Evolutionary conservation across 2,888 invertebrate genomes (phyloP).

Genomic region (Phymatocera aterrima): DNA sequence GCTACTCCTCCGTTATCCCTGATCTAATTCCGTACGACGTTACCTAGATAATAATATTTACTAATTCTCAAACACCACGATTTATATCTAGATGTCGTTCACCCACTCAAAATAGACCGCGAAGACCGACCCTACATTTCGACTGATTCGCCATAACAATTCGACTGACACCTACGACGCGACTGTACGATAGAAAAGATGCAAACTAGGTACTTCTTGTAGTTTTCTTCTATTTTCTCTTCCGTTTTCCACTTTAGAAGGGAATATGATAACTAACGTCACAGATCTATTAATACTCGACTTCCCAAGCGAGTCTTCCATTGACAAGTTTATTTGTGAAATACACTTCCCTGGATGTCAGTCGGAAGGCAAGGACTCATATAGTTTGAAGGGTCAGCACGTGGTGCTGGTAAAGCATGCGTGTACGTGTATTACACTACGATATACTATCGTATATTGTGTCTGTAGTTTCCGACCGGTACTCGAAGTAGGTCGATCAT

Average conservation of each 20-base stretch:
- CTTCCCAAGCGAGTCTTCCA: background rate
- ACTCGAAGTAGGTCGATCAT: constrained; percentile 35
- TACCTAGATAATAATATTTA: constrained; percentile 38
- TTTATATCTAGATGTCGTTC: constrained; percentile 20
- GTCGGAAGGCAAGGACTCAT: background rate
- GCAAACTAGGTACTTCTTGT: too few species aligned
- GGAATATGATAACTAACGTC: background rate
- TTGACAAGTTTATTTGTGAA: background rate
- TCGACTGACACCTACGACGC: background rate
- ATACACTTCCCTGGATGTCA: background rate
- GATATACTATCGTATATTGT: background rate
- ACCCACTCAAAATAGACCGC: background rate
- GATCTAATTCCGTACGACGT: constrained; percentile 33
- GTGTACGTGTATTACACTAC: background rate
- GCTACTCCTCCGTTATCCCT: constrained; percentile 34
- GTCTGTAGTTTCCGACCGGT: constrained; percentile 4
- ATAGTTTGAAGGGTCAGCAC: background rate
- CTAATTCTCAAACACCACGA: constrained; percentile 11
- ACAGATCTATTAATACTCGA: background rate
- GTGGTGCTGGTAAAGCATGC: constrained; percentile 1
- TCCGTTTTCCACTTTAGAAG: background rate
- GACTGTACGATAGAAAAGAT: background rate
- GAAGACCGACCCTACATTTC: background rate
- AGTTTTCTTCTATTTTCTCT: too few species aligned
- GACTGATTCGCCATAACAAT: background rate